phyloP scores from a whole-genome alignment of 92 coral and sea anemone species.

The Montipora capitata region DNA sequence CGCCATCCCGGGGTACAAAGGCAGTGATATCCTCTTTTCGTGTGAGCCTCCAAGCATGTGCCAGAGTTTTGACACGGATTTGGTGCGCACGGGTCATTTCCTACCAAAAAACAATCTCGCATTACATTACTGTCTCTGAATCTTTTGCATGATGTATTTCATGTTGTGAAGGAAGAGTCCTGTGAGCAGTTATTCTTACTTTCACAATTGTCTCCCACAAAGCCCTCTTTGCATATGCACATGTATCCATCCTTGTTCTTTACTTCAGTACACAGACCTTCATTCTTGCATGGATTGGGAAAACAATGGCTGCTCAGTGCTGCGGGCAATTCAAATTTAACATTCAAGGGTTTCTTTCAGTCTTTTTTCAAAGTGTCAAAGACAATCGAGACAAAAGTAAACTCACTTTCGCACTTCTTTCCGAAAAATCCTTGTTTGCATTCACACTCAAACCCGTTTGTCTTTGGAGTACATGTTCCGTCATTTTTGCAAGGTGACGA shows the following conservation, averaged over 20 bases:
- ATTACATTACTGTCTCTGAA: neutral
- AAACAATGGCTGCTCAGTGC: slow-evolving; percentile 92
- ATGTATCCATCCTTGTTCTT: slow-evolving; percentile 86
- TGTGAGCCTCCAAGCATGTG: slow-evolving; percentile 91
- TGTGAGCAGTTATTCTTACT: slow-evolving; percentile 69
- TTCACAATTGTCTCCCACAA: slow-evolving; percentile 87
- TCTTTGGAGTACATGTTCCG: slow-evolving; percentile 95
- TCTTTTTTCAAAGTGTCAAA: neutral
- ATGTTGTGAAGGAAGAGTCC: too few relatives aligned
- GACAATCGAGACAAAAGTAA: too few relatives aligned
- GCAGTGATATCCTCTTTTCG: slow-evolving; percentile 93
- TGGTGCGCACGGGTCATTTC: slow-evolving; percentile 87
- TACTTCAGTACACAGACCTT: slow-evolving; percentile 93
- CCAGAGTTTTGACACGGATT: slow-evolving; percentile 93
- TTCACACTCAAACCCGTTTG: slow-evolving; percentile 93
- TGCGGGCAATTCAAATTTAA: neutral
- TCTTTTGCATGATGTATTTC: too few relatives aligned
- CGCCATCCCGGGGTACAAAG: slow-evolving; percentile 95
- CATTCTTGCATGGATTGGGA: slow-evolving; percentile 96
- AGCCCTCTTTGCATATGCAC: slow-evolving; percentile 94
- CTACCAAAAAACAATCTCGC: slow-evolving; percentile 34
- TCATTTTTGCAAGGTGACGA: slow-evolving; percentile 90
- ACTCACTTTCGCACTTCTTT: slow-evolving; percentile 89
- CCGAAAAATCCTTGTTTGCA: slow-evolving; percentile 93
- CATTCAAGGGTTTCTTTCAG: neutral